Evolutionary conservation across 2,113 vertebrate species (phyloP).

Genomic region (Heptranchias perlo): DNA sequence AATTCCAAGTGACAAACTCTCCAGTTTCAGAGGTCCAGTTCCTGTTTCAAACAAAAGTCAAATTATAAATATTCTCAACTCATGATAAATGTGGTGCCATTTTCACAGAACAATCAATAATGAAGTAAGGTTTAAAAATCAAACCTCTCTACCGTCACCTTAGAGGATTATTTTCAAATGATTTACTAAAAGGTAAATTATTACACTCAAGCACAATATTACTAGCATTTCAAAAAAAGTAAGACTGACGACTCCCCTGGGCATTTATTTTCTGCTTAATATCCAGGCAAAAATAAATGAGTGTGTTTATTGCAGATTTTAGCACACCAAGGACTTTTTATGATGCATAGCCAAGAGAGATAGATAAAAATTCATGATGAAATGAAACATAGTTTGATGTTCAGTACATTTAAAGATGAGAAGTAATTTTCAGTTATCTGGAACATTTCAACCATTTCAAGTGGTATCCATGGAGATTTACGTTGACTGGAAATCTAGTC

Average conservation of each 20-base stretch:
- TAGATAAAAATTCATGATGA: not conserved
- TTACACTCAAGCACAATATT: not conserved
- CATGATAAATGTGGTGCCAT: not conserved
- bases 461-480: slow-evolving; percentile 10
- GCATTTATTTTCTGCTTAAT: slow-evolving; percentile 9
- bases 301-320: not conserved
- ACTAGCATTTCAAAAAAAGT: no score
- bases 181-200: not conserved
- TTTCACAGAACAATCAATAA: slow-evolving; percentile 19
- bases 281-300: not conserved
- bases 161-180: not conserved
- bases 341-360: not conserved
- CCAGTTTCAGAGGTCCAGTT: not conserved
- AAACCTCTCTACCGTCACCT: not conserved
- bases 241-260: not conserved
- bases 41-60: not conserved
- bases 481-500: not conserved
- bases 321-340: not conserved
- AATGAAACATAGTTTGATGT: slow-evolving; percentile 12
- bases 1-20: not conserved
- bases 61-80: not conserved
- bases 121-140: slow-evolving; percentile 19
- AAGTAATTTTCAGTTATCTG: not conserved
- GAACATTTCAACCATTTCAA: slow-evolving; percentile 7
- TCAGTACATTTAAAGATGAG: slow-evolving; percentile 24